Evolutionary conservation across 2,888 invertebrate species (phyloP).

Genomic region (Papilio protenor): DNA sequence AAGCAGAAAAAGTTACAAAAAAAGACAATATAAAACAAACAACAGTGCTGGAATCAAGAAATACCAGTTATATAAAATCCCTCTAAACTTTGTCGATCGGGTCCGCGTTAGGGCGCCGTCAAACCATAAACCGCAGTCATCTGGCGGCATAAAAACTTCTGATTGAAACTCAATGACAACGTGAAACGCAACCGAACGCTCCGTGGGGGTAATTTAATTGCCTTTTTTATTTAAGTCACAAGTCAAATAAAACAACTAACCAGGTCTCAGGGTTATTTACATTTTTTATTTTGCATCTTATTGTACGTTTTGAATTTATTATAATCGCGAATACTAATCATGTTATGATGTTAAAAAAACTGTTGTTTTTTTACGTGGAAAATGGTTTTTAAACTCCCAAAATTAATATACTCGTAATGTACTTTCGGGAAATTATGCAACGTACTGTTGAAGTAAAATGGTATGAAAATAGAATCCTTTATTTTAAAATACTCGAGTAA

Average conservation of each 20-base stretch:
- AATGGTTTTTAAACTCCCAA: too few relatives aligned
- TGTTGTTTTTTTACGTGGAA: too few relatives aligned
- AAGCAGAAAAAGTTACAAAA: constrained; percentile 1
- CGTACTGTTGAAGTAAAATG: background rate
- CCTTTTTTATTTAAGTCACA: constrained; percentile 5
- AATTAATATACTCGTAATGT: too few relatives aligned
- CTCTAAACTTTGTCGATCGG: constrained; percentile 17
- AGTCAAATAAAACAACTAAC: constrained; percentile 15
- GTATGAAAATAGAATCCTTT: background rate
- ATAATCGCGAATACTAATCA: background rate
- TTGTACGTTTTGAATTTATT: background rate
- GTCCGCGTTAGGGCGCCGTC: constrained; percentile 24
- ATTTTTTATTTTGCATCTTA: background rate
- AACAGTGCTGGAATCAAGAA: constrained; percentile 38
- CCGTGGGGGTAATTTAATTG: constrained; percentile 29
- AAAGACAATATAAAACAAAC: constrained; percentile 16
- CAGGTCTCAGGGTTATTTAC: background rate
- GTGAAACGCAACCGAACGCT: constrained; percentile 24
- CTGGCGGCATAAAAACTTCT: constrained; percentile 30
- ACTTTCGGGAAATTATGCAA: too few relatives aligned
- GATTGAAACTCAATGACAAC: constrained; percentile 33
- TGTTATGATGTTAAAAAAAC: too few relatives aligned
- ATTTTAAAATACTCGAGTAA: background rate
- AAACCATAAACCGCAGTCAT: constrained; percentile 37
- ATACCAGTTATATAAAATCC: constrained; percentile 38